Evolutionary conservation across 2,888 invertebrate species (phyloP), one percentile per base, ranked within the genome.

Genomic region (Drosophila prolongata): DNA sequence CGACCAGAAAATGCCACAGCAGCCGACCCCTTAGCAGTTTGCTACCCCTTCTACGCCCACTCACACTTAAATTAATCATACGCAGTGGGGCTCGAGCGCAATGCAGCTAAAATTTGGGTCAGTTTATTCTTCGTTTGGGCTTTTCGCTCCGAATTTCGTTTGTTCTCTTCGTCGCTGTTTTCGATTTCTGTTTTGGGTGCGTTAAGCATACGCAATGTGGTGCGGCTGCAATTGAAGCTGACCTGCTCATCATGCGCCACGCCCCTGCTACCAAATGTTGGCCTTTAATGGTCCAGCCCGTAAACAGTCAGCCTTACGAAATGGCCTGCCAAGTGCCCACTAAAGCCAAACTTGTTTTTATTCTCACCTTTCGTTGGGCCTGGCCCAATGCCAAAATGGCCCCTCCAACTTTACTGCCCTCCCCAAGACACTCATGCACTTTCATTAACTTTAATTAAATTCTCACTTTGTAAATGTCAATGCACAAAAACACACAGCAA

Each of bases 401-500:
- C 46, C 69, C 50, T 42, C 52, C 61, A 56, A 78, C 58, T 59
- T 59, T 59, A 59, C 42, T 42, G 71, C 76, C 79, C 62, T 60
- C 79, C 85, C 87, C 59, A 38, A 44, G 67, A 64, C 72, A 54
- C 73, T 84, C 88, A 73, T 83, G 88, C 86, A 83, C 88, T 83
- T 83, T 87, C 86, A 83, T 83, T 83, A 83, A 83, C 66, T 87
- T 83, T 83, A 83, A 83, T 83, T 83, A 83, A 83, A 83, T 83
- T 83, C 83, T 83, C 83, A 87, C 83, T 87, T 83, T 87, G 83
- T 83, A 85, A 87, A 83, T 83, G 83, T 83, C 83, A 87, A 83
- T 81, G 87, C 71, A 68, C 65, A 76, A 65, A 76, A 74, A 73
- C 66, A 75, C 66, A 77, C 58, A 65, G 52, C 59, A 44, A 64